phyloP scores from a whole-genome alignment of 2,113 vertebrate species.

The Engystomops pustulosus region DNA sequence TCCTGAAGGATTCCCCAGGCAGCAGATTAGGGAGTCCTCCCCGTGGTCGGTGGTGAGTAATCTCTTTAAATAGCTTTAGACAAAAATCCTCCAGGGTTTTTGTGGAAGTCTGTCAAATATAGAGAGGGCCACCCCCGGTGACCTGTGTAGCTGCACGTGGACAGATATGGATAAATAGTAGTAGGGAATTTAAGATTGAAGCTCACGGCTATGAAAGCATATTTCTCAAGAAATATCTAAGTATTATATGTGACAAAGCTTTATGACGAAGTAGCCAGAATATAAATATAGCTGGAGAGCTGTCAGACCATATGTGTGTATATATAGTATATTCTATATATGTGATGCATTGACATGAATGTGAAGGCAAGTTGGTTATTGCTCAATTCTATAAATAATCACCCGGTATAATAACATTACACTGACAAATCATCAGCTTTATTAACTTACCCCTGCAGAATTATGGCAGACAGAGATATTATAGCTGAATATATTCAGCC shows the following conservation, averaged over 20 bases:
- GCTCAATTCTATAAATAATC: not conserved
- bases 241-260: constrained; percentile 5
- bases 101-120: constrained; percentile 12
- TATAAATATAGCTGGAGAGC: constrained; percentile 27
- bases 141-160: not conserved
- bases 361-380: not conserved
- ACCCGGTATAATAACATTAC: not conserved
- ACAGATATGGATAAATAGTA: constrained; percentile 38
- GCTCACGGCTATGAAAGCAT: not conserved
- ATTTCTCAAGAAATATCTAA: not conserved
- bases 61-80: constrained; percentile 45
- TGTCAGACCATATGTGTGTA: not conserved
- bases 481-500: not conserved
- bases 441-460: not conserved
- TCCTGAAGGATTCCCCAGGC: constrained; percentile 4
- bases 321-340: not conserved
- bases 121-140: not conserved
- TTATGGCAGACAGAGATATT: not conserved
- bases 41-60: not conserved
- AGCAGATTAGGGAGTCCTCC: constrained; percentile 27
- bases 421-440: not conserved
- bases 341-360: not conserved
- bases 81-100: constrained; percentile 1
- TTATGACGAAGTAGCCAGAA: not conserved
- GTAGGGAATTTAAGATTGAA: not conserved